Evolutionary conservation across 1,140 invertebrate genomes (phyloP).

Genomic region (Achroia grisella): DNA sequence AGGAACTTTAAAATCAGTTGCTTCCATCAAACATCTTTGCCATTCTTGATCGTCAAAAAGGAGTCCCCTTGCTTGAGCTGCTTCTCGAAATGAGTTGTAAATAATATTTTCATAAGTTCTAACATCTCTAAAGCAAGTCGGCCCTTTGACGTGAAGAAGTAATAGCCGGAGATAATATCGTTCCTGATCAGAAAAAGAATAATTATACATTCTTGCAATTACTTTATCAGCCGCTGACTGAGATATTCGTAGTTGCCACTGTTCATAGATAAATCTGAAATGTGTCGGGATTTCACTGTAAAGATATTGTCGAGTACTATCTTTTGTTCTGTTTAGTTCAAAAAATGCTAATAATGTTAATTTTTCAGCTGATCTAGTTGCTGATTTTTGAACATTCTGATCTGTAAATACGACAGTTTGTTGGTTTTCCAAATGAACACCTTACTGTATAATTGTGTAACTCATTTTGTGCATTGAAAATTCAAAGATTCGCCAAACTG

Average conservation of each 20-base stretch:
- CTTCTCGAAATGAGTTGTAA: conserved; percentile 12
- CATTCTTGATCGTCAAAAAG: conserved; percentile 12
- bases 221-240: conserved; percentile 11
- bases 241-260: conserved; percentile 10
- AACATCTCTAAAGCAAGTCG: conserved; percentile 11
- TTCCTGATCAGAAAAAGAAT: conserved; percentile 13
- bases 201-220: conserved; percentile 16
- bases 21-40: conserved; percentile 15
- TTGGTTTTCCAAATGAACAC: no score
- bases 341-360: conserved; percentile 12
- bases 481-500: no score
- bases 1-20: conserved; percentile 15
- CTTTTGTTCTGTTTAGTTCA: conserved; percentile 6
- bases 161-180: conserved; percentile 10
- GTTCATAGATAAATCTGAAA: conserved; percentile 7
- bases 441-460: no score
- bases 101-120: conserved; percentile 13
- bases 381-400: no score
- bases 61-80: conserved; percentile 12
- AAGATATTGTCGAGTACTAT: conserved; percentile 9
- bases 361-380: no score
- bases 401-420: no score
- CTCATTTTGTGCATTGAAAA: no score
- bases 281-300: conserved; percentile 9
- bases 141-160: conserved; percentile 11